Evolutionary conservation across 2,888 invertebrate species (phyloP), one percentile per base, ranked within the genome.

Genomic region (Eristalis tenax): DNA sequence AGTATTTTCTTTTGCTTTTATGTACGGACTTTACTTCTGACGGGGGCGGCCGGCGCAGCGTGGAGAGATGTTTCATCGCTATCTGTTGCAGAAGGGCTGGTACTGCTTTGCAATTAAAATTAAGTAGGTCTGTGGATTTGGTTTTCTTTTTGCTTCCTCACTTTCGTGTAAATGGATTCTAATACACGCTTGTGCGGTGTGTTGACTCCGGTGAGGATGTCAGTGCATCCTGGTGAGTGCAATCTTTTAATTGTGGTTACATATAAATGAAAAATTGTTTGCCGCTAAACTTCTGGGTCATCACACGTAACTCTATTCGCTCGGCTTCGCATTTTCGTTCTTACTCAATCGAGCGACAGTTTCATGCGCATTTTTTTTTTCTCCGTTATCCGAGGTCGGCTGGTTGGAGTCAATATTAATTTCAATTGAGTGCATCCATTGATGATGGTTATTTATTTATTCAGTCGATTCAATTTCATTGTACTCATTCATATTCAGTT

Each of bases 41-140:
- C 26, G 26, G 43, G 56, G 40, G 65, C 40, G 80, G 70, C 57
- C 65, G 40, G 59, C 32, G n/a, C 18, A 23, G 32, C 50, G 56
- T 15, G 1, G 43, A 69, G 5, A 38, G 73, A 43, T 61, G 69
- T 76, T 74, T 71, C 77, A 73, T 73, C 68, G 13, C 26, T 82
- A 82, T 85, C 64, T 82, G 79, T 73, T 79, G 65, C 77, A 57
- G 75, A 75, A 13, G 56, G 63, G 68, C 68, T 71, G 18, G 15
- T 50, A 32, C 5, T 40, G 57, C 35, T 38, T 28, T 15, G 66
- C 71, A 79, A 73, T 79, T 73, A 73, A 57, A 66, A 50, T 61
- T 23, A 61, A 66, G 50, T 71, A 35, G 38, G 18, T 65, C 65
- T 69, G 40, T 11, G 40, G 22, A 40, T n/a, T 23, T 66, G 18